Evolutionary conservation across 2,888 invertebrate species (phyloP).

Genomic region (Sclerodermus sp.): DNA sequence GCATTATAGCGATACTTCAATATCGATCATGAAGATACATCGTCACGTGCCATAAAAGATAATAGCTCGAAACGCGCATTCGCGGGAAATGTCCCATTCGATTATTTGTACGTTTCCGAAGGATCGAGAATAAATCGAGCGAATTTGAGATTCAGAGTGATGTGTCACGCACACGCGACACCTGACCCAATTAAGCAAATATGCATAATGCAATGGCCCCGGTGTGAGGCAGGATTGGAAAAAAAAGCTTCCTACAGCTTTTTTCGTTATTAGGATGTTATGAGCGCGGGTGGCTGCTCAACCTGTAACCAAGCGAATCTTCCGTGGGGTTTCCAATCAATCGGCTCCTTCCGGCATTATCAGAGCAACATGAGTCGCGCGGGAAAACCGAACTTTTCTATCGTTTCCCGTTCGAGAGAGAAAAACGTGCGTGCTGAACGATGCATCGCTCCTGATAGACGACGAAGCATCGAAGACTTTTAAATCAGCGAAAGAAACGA

Average conservation of each 20-base stretch:
- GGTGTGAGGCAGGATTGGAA: constrained; percentile 5
- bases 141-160: too few species aligned
- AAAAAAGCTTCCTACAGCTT: constrained; percentile 38
- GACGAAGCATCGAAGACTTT: constrained; percentile 29
- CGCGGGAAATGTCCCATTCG: too few species aligned
- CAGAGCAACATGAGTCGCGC: constrained; percentile 51
- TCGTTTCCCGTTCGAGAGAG: constrained; percentile 39
- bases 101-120: too few species aligned
- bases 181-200: too few species aligned
- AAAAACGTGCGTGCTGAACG: constrained; percentile 27
- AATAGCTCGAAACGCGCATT: too few species aligned
- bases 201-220: too few species aligned
- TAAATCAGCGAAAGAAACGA: constrained; percentile 17
- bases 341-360: constrained; percentile 56
- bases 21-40: too few species aligned
- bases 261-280: constrained; percentile 49
- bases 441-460: constrained; percentile 39
- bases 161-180: too few species aligned
- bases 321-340: constrained; percentile 55
- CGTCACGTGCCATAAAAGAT: too few species aligned
- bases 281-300: constrained; percentile 21
- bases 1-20: too few species aligned
- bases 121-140: too few species aligned
- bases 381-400: constrained; percentile 58
- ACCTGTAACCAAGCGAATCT: constrained; percentile 39